Conservation (phyloP, 2,888 invertebrate species). For the Nephrotoma guestfalica region DNA sequence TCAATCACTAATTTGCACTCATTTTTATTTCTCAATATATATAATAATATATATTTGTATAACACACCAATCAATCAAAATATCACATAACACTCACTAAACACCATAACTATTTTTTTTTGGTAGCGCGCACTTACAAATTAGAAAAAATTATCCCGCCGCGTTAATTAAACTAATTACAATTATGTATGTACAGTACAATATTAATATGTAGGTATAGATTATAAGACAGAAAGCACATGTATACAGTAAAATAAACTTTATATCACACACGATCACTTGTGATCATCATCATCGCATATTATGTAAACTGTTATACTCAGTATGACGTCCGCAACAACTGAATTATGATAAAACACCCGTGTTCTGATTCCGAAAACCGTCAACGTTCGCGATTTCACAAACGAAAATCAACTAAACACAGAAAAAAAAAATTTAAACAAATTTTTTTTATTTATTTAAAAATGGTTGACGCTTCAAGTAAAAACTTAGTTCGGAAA, state of each 20-base stretch:
- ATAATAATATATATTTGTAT: not conserved
- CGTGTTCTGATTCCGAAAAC: not conserved
- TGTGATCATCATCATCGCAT: not conserved
- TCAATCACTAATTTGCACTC: not conserved
- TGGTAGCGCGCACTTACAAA: not conserved
- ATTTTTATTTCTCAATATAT: not conserved
- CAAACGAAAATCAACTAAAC: not conserved
- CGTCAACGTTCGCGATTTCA: not conserved
- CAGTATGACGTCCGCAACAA: not conserved
- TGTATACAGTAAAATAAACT: not conserved
- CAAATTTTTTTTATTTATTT: not conserved
- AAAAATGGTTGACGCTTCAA: not conserved
- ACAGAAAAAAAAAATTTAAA: not conserved
- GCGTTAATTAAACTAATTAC: not conserved
- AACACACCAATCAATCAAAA: not conserved
- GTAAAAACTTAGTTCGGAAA: not conserved
- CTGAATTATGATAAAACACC: not conserved
- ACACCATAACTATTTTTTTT: not conserved
- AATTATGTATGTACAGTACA: not conserved
- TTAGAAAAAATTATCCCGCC: not conserved
- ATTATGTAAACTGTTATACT: not conserved
- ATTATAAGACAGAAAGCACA: not conserved
- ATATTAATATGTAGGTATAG: not conserved
- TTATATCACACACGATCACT: not conserved
- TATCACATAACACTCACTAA: not conserved